Evolutionary conservation across 2,797 vertebrate genomes (phyloP).

Genomic region (Sibirionetta formosa): DNA sequence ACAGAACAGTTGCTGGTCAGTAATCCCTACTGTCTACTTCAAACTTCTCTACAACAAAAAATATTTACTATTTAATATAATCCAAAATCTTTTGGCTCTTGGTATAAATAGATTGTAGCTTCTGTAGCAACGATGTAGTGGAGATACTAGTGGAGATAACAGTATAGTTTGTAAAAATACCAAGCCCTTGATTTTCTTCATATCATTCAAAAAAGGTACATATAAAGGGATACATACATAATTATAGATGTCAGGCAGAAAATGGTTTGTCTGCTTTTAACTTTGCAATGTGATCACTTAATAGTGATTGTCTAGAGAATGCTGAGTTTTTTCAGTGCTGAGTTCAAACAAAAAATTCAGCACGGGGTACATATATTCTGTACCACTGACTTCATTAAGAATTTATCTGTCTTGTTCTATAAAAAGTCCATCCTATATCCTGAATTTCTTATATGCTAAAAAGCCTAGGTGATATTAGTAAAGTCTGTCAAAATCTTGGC

Average conservation of each 20-base stretch:
- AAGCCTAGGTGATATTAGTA: neutral
- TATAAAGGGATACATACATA: neutral
- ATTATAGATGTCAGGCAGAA: neutral
- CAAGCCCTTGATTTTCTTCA: neutral
- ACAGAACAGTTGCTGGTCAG: neutral
- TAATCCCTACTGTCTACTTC: neutral
- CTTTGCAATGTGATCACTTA: neutral
- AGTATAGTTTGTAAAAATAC: neutral
- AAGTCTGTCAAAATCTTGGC: neutral
- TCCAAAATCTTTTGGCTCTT: neutral
- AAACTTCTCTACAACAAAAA: neutral
- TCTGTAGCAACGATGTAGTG: neutral
- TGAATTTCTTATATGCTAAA: neutral
- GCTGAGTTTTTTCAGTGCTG: neutral
- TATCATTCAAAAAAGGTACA: neutral
- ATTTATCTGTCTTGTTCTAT: neutral
- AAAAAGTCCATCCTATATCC: neutral
- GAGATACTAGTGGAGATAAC: neutral
- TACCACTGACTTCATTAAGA: neutral
- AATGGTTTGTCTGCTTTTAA: neutral
- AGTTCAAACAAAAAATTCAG: neutral
- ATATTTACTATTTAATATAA: neutral
- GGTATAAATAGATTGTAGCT: neutral
- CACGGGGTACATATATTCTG: fast-evolving
- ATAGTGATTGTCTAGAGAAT: neutral